Conservation (phyloP, 2,113 vertebrate genomes). For the Calidris pygmaea region DNA sequence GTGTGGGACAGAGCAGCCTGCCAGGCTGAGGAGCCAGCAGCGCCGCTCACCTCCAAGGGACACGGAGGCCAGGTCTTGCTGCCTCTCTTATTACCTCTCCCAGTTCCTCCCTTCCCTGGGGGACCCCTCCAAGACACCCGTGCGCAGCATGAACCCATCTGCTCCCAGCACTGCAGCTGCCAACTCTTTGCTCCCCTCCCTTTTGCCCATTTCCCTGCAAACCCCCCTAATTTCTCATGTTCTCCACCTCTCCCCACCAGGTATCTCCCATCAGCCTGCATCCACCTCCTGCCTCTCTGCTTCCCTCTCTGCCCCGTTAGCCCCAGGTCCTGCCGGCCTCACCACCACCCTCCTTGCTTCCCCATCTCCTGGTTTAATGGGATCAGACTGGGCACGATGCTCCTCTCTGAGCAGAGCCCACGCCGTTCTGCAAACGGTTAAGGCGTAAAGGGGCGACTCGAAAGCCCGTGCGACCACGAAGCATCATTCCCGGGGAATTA, state of each 20-base stretch:
- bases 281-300: background rate
- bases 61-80: accelerated
- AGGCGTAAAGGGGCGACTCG: accelerated
- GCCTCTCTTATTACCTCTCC: background rate
- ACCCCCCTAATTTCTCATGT: background rate
- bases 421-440: accelerated
- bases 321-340: background rate
- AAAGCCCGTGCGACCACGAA: background rate
- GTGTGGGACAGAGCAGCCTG: background rate
- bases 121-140: background rate
- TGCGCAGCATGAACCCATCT: background rate
- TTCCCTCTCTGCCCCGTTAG: background rate
- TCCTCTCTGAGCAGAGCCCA: background rate
- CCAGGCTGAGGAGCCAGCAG: background rate
- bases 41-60: accelerated
- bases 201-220: background rate
- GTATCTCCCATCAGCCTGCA: background rate
- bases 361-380: background rate
- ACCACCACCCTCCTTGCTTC: background rate
- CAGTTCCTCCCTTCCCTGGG: background rate
- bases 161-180: background rate
- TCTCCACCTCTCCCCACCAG: background rate
- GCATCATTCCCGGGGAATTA: conserved; percentile 39
- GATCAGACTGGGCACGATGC: background rate
- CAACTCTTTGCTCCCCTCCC: background rate